Evolutionary conservation across 2,797 vertebrate species (phyloP).

Genomic region (Sarcophilus harrisii): DNA sequence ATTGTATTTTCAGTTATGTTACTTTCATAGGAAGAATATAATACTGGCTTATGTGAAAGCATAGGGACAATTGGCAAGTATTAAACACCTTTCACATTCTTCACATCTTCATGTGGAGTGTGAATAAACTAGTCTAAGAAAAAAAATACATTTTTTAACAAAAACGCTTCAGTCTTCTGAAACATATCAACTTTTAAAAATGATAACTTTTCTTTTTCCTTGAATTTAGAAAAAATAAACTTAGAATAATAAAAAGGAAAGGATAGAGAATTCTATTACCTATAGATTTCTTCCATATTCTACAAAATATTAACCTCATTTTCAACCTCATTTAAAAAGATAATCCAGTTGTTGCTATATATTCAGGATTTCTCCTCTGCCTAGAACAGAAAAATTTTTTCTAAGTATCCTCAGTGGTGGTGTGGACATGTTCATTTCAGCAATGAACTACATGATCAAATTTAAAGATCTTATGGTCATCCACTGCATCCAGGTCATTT

Average conservation of each 20-base stretch:
- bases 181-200: not conserved
- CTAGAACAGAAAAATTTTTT: not conserved
- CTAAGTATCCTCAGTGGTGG: not conserved
- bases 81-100: not conserved
- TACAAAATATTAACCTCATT: not conserved
- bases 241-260: not conserved
- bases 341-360: not conserved
- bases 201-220: not conserved
- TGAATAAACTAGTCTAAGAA: not conserved
- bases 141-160: not conserved
- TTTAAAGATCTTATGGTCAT: not conserved
- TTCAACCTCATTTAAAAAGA: not conserved
- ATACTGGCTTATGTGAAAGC: not conserved
- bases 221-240: not conserved
- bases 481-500: not conserved
- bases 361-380: not conserved
- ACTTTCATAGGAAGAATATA: not conserved
- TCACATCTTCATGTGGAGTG: not conserved
- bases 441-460: not conserved
- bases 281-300: not conserved
- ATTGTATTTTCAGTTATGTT: not conserved
- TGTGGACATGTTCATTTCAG: not conserved
- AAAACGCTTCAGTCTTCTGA: not conserved
- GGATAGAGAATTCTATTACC: not conserved
- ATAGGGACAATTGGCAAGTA: not conserved